Conservation (phyloP, 2,797 vertebrate species). For the Scolopax bukidnonensis region DNA sequence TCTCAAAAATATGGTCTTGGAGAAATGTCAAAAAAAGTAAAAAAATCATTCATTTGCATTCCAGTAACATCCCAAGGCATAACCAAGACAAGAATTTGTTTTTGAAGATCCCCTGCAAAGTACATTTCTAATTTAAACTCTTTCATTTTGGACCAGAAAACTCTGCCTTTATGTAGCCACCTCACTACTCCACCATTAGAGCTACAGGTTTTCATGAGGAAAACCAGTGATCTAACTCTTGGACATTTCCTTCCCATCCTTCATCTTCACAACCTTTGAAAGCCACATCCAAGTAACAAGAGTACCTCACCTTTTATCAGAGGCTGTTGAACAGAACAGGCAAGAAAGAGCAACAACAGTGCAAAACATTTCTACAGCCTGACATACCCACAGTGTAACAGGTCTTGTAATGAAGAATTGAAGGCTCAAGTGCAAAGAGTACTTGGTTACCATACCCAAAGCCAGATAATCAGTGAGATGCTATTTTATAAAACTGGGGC, state of each 20-base stretch:
- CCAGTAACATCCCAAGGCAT: constrained; percentile 2
- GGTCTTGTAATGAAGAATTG: not conserved
- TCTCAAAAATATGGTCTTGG: not conserved
- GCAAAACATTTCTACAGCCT: not conserved
- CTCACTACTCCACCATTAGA: not conserved
- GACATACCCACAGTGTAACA: not conserved
- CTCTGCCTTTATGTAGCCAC: not conserved
- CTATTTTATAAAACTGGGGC: not conserved
- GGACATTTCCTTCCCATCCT: not conserved
- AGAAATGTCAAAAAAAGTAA: constrained; percentile 5
- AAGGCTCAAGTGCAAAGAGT: not conserved
- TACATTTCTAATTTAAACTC: not conserved
- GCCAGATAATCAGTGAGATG: not conserved
- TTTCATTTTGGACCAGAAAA: not conserved
- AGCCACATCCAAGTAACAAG: not conserved
- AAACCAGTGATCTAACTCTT: not conserved
- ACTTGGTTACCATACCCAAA: not conserved
- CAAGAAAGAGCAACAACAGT: not conserved
- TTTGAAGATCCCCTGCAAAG: not conserved
- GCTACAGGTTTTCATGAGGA: not conserved
- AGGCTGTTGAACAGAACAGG: not conserved
- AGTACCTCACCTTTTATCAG: not conserved
- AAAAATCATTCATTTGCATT: not conserved
- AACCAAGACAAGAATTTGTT: not conserved
- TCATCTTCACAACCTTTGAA: not conserved